Percentiles rank a stretch among this genome's conserved stretches.
Conservation (phyloP, 1,140 invertebrate genomes). For the Hyposmocoma kahamanoa region DNA sequence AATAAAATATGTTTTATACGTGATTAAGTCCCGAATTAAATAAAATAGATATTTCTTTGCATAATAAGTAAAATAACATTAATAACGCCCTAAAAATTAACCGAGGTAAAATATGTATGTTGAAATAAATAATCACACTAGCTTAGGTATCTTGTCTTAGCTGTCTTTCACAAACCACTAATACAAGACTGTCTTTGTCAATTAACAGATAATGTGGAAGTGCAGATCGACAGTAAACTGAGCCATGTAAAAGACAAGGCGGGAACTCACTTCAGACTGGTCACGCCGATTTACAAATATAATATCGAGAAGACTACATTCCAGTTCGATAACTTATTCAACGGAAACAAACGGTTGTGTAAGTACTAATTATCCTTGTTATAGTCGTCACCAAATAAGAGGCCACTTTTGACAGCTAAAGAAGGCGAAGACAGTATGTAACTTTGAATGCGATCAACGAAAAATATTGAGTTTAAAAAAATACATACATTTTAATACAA, state of each 20-base stretch:
- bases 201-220: conserved; percentile 74
- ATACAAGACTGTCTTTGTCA: conserved; percentile 8
- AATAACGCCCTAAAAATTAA: no score
- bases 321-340: conserved; percentile 78
- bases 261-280: conserved; percentile 70
- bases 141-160: no score
- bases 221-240: conserved; percentile 71
- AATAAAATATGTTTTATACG: no score
- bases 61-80: no score
- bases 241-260: conserved; percentile 67
- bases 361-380: conserved; percentile 28
- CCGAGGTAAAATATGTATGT: no score
- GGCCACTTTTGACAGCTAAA: background rate
- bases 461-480: no score
- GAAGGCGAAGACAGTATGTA: no score
- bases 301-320: conserved; percentile 74
- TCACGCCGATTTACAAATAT: conserved; percentile 74
- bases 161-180: background rate
- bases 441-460: no score
- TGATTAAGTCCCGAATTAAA: no score
- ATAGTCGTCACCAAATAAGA: background rate
- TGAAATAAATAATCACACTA: no score
- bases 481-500: no score
- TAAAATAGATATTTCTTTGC: no score
- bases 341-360: conserved; percentile 78